Evolutionary conservation across 2,888 invertebrate species (phyloP), one percentile per base, ranked within the genome.

Genomic region (Volucella inanis): DNA sequence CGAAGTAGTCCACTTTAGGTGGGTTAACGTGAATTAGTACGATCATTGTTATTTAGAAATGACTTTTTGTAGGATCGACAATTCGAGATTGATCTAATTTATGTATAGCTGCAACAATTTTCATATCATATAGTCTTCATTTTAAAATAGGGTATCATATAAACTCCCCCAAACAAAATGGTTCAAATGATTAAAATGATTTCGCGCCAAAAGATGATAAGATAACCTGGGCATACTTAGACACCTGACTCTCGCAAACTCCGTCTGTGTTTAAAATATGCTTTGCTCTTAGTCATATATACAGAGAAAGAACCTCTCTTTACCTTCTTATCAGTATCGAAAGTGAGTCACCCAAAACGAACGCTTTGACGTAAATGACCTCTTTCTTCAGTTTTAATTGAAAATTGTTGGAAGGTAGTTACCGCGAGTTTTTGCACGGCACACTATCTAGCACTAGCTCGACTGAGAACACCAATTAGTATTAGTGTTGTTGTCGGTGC

Each of bases 391-490:
- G 59, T 55, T 82, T 67, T 65, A 78, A 70, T 62, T 64, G 47
- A 47, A 70, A 61, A 83, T 65, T 75, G 79, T 70, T 57, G 75
- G 74, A 68, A 64, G 78, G 55, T 59, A 70, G 80, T 71, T 61
- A 62, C 55, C 80, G 67, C 31, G 31, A 31, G 6, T 31, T 76
- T 85, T 80, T 61, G 49, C 65, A 54, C 45, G 67, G 71, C 71
- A 76, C 71, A 84, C 79, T 84, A 79, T 84, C 79, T 84, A 79
- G 74, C 61, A 68, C 62, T 68, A 77, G 59, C 6, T 45, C 79
- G 62, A 31, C 68, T n/a, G 1, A 8, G 12, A 14, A 68, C 71
- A 76, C 41, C 68, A 71, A 65, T 71, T 71, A 78, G 62, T 75
- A 31, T 31, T 65, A n/a, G 43, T 59, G 49, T 74, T 39, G 41